phyloP scores from a whole-genome alignment of 2,113 vertebrate species.

The Meriones unguiculatus region DNA sequence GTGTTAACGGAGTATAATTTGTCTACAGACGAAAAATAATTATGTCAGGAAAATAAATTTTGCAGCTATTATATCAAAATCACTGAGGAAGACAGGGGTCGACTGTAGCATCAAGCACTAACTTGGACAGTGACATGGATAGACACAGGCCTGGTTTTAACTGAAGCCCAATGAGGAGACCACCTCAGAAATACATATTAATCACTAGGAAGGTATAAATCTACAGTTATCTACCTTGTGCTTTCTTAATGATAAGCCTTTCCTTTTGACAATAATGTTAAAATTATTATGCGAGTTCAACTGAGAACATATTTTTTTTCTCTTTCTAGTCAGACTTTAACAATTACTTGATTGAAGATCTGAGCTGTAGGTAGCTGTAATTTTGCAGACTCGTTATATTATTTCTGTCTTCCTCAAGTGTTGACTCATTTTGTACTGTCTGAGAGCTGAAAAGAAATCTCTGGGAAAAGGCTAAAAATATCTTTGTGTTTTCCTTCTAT shows the following conservation, averaged over 20 bases:
- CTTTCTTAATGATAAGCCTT: constrained; percentile 67
- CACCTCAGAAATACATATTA: constrained; percentile 13
- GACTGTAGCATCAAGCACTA: background rate
- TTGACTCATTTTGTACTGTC: constrained; percentile 78
- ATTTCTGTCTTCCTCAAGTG: constrained; percentile 74
- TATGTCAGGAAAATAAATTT: background rate
- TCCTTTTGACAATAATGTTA: constrained; percentile 72
- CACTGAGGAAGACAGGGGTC: background rate
- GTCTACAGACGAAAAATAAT: background rate
- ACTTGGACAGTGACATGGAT: background rate
- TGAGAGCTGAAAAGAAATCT: constrained; percentile 68
- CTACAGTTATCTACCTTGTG: background rate
- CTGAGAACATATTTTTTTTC: constrained; percentile 64
- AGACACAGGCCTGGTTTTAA: background rate
- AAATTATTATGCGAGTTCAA: constrained; percentile 69
- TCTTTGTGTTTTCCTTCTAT: constrained; percentile 67
- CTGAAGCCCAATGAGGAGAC: background rate
- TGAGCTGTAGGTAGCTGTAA: constrained; percentile 64
- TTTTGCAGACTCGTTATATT: constrained; percentile 72
- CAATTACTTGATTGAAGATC: constrained; percentile 81
- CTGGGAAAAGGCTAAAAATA: constrained; percentile 80
- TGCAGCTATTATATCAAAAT: background rate
- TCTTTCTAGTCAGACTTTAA: constrained; percentile 70
- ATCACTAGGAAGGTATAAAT: constrained; percentile 15
- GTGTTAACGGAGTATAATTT: background rate